A percentile compares a stretch with the other conserved stretches of the same genome.
phyloP scores from a whole-genome alignment of 2,888 invertebrate genomes.

The Archaeoteleia sp. region DNA sequence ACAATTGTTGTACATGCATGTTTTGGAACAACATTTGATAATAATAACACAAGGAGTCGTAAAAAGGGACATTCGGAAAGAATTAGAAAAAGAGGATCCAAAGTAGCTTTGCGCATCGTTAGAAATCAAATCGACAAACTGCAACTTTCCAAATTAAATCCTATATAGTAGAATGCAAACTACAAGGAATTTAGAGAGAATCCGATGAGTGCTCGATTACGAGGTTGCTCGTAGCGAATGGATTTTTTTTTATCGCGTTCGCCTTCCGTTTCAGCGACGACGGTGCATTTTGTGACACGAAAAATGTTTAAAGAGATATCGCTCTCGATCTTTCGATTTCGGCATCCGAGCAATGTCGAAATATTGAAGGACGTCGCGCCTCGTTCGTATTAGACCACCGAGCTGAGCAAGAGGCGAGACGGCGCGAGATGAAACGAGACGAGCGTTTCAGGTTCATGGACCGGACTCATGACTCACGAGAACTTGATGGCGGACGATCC shows the following conservation, averaged over 20 bases:
- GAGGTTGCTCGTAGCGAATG: conserved; percentile 1
- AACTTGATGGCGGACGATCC: conserved; percentile 26
- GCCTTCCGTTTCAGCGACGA: conserved; percentile 32
- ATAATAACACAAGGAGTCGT: too few relatives aligned
- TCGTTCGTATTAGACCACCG: conserved; percentile 54
- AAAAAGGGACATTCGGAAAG: too few relatives aligned
- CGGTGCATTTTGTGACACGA: conserved; percentile 39
- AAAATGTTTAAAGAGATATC: conserved; percentile 51
- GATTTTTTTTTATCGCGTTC: conserved; percentile 18
- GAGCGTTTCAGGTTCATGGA: conserved; percentile 49
- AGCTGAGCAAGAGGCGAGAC: conserved; percentile 24
- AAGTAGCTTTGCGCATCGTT: conserved; percentile 20
- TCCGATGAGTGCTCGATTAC: conserved; percentile 6
- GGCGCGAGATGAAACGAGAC: conserved; percentile 17
- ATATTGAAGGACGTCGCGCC: conserved; percentile 61
- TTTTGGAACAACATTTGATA: too few relatives aligned
- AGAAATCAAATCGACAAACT: conserved; percentile 25
- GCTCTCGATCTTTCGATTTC: conserved; percentile 46
- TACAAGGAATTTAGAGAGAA: conserved; percentile 20
- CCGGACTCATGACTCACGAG: conserved; percentile 26
- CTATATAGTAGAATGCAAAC: conserved; percentile 8
- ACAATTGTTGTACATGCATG: too few relatives aligned
- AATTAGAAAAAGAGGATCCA: not conserved
- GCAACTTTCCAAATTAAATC: conserved; percentile 18
- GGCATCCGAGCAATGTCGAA: conserved; percentile 61